These are phyloP conservation scores for Parapsyche elsis DNA, from an alignment of 1,140 invertebrate species.

Conservation along the genomic window DNA sequence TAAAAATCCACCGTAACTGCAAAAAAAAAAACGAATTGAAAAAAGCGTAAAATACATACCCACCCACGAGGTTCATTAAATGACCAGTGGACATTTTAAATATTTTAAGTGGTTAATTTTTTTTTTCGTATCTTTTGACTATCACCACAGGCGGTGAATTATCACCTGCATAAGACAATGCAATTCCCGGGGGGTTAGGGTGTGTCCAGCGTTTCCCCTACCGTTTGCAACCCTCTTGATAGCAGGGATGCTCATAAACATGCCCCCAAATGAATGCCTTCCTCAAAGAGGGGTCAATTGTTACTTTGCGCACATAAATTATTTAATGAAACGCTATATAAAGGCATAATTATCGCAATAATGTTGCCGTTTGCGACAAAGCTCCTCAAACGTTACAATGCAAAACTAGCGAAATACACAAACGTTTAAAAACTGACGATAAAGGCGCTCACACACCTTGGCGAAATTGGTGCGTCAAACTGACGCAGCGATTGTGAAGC, in stretches of 20 bases:
- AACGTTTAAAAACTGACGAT: too few relatives aligned
- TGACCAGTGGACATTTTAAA: not conserved
- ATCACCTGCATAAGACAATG: constrained; percentile 44
- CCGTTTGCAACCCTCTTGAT: constrained; percentile 23
- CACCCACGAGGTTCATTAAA: too few relatives aligned
- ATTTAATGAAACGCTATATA: constrained; percentile 46
- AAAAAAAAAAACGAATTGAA: too few relatives aligned
- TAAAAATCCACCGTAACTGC: not conserved
- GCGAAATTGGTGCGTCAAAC: too few relatives aligned
- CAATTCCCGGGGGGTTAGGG: constrained; percentile 19
- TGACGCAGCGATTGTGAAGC: too few relatives aligned
- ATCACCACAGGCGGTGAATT: constrained; percentile 36
- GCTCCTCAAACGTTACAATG: not conserved
- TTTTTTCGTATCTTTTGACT: constrained; percentile 6
- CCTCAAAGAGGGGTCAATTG: constrained; percentile 52
- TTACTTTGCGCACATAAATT: constrained; percentile 47
- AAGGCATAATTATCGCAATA: constrained; percentile 45
- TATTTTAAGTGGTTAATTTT: not conserved
- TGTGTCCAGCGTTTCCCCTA: constrained; percentile 38
- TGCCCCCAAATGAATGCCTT: constrained; percentile 47
- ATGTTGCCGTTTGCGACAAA: not conserved
- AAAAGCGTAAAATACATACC: too few relatives aligned
- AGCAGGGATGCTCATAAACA: constrained; percentile 38
- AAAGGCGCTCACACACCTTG: too few relatives aligned
- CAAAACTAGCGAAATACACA: too few relatives aligned